A percentile compares a stretch with the other conserved stretches of the same genome.
Conservation (phyloP, 2,797 vertebrate species). For the Trematocara caparti region DNA sequence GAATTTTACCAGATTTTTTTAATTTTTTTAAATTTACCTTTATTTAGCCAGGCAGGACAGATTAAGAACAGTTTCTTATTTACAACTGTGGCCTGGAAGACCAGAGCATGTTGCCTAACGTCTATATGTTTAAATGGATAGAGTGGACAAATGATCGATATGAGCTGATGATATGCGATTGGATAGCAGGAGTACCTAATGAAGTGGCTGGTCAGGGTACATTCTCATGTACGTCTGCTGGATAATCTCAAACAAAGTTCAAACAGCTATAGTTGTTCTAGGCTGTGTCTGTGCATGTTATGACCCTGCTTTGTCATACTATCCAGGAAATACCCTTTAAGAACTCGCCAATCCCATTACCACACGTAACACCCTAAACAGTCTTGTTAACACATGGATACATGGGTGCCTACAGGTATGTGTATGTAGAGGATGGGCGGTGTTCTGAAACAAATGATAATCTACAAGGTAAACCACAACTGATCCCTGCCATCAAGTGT, state of each 20-base stretch:
- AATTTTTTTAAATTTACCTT: too few relatives aligned
- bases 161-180: neutral
- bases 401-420: neutral
- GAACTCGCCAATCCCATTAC: slow-evolving; percentile 56
- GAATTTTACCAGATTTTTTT: neutral
- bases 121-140: neutral
- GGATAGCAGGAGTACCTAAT: neutral
- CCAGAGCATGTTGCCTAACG: neutral
- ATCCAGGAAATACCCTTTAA: slow-evolving; percentile 44
- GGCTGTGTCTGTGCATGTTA: slow-evolving; percentile 7
- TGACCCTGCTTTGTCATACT: slow-evolving; percentile 23
- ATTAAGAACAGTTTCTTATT: too few relatives aligned
- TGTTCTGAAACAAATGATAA: neutral
- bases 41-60: too few relatives aligned
- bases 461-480: slow-evolving; percentile 7
- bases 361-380: neutral
- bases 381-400: neutral
- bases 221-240: neutral
- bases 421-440: neutral
- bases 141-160: neutral
- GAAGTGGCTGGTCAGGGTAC: neutral
- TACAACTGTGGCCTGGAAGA: too few relatives aligned
- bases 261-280: neutral
- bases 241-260: neutral
- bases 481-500: neutral